A percentile compares a stretch with the other conserved stretches of the same genome.
Evolutionary conservation across 2,113 vertebrate species (phyloP).

Genomic region (Proteles cristata): DNA sequence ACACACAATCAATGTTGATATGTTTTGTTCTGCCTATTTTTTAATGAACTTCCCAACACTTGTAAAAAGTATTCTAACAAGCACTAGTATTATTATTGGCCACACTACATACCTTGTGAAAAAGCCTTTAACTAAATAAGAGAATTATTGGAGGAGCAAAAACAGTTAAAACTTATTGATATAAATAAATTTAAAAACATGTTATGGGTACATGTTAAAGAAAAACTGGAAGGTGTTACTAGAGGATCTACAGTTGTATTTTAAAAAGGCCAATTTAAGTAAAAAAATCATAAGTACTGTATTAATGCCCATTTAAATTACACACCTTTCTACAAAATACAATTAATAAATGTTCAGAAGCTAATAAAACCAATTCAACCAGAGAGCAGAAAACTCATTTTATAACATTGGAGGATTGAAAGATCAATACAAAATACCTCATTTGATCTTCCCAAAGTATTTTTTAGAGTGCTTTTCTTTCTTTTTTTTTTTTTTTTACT

Average conservation of each 20-base stretch:
- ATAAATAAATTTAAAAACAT: constrained; percentile 49
- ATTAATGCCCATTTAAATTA: background rate
- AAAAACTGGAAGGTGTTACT: background rate
- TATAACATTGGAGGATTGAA: background rate
- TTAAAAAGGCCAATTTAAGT: background rate
- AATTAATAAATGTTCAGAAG: constrained; percentile 28
- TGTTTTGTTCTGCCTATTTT: background rate
- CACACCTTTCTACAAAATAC: background rate
- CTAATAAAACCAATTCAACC: background rate
- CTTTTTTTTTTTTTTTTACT: no score
- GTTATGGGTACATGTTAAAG: background rate
- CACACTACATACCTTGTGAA: constrained; percentile 11
- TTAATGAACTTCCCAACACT: constrained; percentile 42
- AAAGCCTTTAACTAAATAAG: constrained; percentile 48
- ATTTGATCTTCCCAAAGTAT: background rate
- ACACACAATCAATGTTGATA: background rate
- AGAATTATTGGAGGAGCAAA: background rate
- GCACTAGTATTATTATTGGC: constrained; percentile 12
- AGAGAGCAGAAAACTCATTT: background rate
- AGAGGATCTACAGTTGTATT: background rate
- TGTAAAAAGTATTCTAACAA: constrained; percentile 45
- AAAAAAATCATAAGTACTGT: background rate
- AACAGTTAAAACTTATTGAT: background rate
- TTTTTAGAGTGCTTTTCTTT: background rate
- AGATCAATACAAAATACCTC: background rate